Evolutionary conservation across 2,113 vertebrate genomes (phyloP).

Genomic region (Saguinus midas): DNA sequence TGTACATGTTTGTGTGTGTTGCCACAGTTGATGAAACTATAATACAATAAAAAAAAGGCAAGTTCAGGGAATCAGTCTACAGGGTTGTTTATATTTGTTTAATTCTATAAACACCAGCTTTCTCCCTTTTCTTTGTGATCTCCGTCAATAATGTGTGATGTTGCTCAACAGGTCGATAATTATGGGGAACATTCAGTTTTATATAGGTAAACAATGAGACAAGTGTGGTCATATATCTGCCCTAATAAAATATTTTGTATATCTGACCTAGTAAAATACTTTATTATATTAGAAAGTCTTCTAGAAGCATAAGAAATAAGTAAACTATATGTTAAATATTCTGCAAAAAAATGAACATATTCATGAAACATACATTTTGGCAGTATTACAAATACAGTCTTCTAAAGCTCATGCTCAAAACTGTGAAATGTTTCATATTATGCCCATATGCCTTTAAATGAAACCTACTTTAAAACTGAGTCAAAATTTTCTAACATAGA

Average conservation of each 20-base stretch:
- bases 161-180: not conserved
- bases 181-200: not conserved
- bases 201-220: not conserved
- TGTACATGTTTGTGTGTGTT: not conserved
- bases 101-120: not conserved
- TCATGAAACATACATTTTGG: not conserved
- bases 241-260: not conserved
- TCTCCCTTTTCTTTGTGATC: not conserved
- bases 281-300: not conserved
- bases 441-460: not conserved
- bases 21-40: not conserved
- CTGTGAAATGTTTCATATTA: not conserved
- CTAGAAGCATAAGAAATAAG: not conserved
- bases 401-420: not conserved
- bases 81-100: not conserved
- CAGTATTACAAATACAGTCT: not conserved
- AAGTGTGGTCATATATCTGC: not conserved
- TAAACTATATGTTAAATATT: not conserved
- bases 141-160: not conserved
- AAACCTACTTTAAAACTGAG: slow-evolving; percentile 4
- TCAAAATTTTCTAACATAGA: not conserved
- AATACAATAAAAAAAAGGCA: not conserved
- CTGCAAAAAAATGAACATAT: not conserved
- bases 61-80: not conserved
- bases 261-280: not conserved